Evolutionary conservation across 2,113 vertebrate genomes (phyloP).

Genomic region (Mystacornis crossleyi): DNA sequence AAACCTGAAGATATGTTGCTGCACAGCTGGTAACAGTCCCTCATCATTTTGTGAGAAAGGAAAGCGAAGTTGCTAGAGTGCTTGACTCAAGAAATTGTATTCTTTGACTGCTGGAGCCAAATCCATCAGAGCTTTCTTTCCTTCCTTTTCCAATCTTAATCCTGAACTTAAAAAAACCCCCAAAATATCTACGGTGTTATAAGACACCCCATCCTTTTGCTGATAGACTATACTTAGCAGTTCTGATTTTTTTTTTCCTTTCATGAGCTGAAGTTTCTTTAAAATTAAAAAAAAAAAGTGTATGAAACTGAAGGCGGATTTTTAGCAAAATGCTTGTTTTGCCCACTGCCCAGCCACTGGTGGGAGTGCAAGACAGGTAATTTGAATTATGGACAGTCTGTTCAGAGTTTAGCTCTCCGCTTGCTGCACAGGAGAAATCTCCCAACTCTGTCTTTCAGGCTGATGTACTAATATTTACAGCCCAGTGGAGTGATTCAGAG

Average conservation of each 20-base stretch:
- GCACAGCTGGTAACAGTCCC: neutral
- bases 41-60: neutral
- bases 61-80: neutral
- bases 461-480: neutral
- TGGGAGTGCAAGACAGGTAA: neutral
- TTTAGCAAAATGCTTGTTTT: neutral
- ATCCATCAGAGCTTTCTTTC: neutral
- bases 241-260: neutral
- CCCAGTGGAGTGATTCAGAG: neutral
- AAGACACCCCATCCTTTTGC: neutral
- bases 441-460: neutral
- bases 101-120: neutral
- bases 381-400: neutral
- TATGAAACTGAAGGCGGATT: fast-evolving
- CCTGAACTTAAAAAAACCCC: neutral
- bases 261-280: neutral
- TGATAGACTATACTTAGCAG: neutral
- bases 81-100: neutral
- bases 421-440: neutral
- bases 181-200: neutral
- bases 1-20: neutral
- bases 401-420: neutral
- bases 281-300: neutral
- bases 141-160: neutral
- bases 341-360: neutral